A percentile compares a stretch with the other conserved stretches of the same genome.
Conservation (phyloP, 2,888 invertebrate species). For the Scelioninae gen. 2 region DNA sequence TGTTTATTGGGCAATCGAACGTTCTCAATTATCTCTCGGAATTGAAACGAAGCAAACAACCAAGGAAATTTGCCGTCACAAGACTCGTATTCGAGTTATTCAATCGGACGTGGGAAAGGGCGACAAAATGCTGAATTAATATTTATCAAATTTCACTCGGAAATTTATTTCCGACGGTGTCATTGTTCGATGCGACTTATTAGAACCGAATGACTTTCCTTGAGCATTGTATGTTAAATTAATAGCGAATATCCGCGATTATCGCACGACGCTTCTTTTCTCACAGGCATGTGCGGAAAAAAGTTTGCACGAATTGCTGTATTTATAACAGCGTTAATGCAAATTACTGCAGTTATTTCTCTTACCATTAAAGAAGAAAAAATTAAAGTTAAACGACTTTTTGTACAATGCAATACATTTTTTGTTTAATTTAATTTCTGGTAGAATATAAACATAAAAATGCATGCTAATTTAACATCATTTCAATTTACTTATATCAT, state of each 20-base stretch:
- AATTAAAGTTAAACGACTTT: too few relatives aligned
- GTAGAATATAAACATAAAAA: too few relatives aligned
- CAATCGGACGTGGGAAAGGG: background rate
- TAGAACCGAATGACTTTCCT: background rate
- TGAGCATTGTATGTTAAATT: constrained; percentile 13
- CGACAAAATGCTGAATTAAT: background rate
- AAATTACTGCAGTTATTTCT: too few relatives aligned
- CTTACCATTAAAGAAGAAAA: background rate
- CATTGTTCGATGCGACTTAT: background rate
- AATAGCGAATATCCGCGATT: background rate
- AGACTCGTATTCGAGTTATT: too few relatives aligned
- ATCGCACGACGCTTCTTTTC: background rate
- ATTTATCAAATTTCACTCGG: constrained; percentile 3
- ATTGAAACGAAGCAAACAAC: background rate
- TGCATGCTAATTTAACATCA: too few relatives aligned
- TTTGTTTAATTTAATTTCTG: too few relatives aligned
- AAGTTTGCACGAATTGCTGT: too few relatives aligned
- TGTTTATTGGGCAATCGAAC: constrained; percentile 10
- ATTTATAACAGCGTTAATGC: too few relatives aligned
- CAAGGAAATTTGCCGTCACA: background rate
- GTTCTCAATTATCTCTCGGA: too few relatives aligned
- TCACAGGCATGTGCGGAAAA: too few relatives aligned
- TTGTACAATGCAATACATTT: too few relatives aligned
- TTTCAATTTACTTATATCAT: too few relatives aligned
- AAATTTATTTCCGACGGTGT: background rate